Conservation (phyloP, 92 coral and sea anemone genomes). For the Parazoanthus atlanticus region DNA sequence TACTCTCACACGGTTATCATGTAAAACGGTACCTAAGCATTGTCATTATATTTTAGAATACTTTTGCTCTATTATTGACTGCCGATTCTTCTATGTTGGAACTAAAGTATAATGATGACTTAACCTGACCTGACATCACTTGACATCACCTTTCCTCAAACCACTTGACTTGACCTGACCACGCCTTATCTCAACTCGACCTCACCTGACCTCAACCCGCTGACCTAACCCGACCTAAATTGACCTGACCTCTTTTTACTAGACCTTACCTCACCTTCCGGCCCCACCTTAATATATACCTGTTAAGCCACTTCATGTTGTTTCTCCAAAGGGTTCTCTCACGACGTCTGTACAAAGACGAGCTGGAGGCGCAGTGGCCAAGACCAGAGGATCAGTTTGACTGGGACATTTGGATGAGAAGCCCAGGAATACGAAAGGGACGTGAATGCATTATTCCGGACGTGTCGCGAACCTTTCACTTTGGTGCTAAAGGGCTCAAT, state of each 20-base stretch:
- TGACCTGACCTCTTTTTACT: background rate
- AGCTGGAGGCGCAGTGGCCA: constrained; percentile 79
- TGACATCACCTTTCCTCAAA: background rate
- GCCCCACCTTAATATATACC: background rate
- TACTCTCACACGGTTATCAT: background rate
- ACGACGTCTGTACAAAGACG: constrained; percentile 74
- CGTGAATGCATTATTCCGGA: constrained; percentile 91
- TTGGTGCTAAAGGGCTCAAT: constrained; percentile 86
- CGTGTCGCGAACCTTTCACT: constrained; percentile 81
- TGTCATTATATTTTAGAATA: background rate
- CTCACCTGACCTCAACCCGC: background rate
- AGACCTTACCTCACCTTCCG: background rate
- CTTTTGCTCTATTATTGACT: background rate
- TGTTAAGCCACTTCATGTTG: background rate
- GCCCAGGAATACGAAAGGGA: constrained; percentile 45
- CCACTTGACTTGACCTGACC: background rate
- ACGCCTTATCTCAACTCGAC: background rate
- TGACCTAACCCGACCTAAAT: background rate
- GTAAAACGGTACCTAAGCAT: background rate
- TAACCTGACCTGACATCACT: background rate
- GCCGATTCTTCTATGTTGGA: too few relatives aligned
- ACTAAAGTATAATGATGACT: background rate
- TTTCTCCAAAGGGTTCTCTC: constrained; percentile 66
- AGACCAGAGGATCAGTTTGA: constrained; percentile 66
- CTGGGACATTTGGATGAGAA: constrained; percentile 89